A percentile compares a stretch with the other conserved stretches of the same genome.
Evolutionary conservation across 2,888 invertebrate species (phyloP).

Genomic region (Geotrupes spiniger): DNA sequence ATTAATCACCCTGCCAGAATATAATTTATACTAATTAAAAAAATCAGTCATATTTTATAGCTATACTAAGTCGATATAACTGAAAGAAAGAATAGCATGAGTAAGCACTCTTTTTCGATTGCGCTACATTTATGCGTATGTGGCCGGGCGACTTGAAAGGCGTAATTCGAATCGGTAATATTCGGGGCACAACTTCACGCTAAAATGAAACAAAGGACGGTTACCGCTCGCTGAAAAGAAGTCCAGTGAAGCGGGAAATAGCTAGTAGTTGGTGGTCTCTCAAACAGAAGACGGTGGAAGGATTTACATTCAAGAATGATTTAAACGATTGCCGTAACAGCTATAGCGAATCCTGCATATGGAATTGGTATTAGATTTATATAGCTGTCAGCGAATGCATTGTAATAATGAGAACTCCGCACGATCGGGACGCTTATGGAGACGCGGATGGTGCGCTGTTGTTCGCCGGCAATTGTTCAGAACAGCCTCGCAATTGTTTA

Average conservation of each 20-base stretch:
- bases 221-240: slow-evolving; percentile 4
- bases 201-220: slow-evolving; percentile 12
- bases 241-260: slow-evolving; percentile 17
- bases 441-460: slow-evolving; percentile 30
- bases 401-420: slow-evolving; percentile 36
- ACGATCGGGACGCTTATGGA: slow-evolving; percentile 33
- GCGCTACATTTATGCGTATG: too few relatives aligned
- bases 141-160: too few relatives aligned
- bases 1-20: too few relatives aligned
- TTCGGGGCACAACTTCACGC: slow-evolving; percentile 12
- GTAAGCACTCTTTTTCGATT: too few relatives aligned
- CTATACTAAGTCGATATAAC: too few relatives aligned
- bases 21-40: too few relatives aligned
- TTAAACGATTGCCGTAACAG: slow-evolving; percentile 26
- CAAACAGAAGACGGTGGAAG: slow-evolving; percentile 18
- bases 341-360: slow-evolving; percentile 28
- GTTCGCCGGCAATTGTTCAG: slow-evolving; percentile 28
- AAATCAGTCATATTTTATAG: too few relatives aligned
- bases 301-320: slow-evolving; percentile 26
- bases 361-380: slow-evolving; percentile 30
- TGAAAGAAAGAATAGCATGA: too few relatives aligned
- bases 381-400: slow-evolving; percentile 34
- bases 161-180: slow-evolving; percentile 13
- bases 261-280: slow-evolving; percentile 19
- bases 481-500: slow-evolving; percentile 29